Base-by-base conservation (phyloP, 2,797 vertebrate species). In the Nyctibius grandis region DNA sequence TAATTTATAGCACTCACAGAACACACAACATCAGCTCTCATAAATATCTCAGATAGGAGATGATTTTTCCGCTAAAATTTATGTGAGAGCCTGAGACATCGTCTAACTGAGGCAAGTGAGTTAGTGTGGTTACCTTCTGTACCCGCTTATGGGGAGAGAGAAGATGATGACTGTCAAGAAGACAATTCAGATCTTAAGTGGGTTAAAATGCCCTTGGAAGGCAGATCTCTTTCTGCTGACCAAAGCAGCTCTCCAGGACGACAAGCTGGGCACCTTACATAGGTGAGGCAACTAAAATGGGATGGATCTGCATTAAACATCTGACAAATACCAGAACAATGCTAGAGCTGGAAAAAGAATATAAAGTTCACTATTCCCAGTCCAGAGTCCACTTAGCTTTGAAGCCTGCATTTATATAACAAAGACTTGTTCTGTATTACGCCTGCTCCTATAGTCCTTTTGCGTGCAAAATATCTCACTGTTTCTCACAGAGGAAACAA, bases 1-100 rank as follows among this genome's bases (percentile, higher is more conserved):
- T 92, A 63, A 93, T 94, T 95, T 94, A 83, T 51, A 92, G 78
- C 57, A 69, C 38, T 78, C 29, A 50, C 1, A 75, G 76, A 95
- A 79, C n/a, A 88, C 42, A 56, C 7, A 65, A 53, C 2, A 1
- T 70, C 68, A 89, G 85, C 51, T 79, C 12, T 89, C 84, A 51
- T 34, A 84, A 95, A 34, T 64, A 69, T n/a, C 42, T 65, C 74
- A 11, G 77, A 45, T 51, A 74, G 28, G 47, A 83, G 31, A 77
- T 34, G 8, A 0, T 65, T 90, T 48, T 92, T 29, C 40, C 44
- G 67, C 70, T 80, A 48, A 47, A 82, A 90, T 69, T 79, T 56
- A 17, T 48, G 45, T 11, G 33, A 85, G 31, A 61, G 50, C 50
- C 67, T 31, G 36, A 95, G 47, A 56, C 13, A 68, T 50, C 4